A percentile compares a stretch with the other conserved stretches of the same genome.
These are phyloP conservation scores for Eupeodes luniger DNA, from an alignment of 2,888 invertebrate genomes.

Conservation along the genomic window DNA sequence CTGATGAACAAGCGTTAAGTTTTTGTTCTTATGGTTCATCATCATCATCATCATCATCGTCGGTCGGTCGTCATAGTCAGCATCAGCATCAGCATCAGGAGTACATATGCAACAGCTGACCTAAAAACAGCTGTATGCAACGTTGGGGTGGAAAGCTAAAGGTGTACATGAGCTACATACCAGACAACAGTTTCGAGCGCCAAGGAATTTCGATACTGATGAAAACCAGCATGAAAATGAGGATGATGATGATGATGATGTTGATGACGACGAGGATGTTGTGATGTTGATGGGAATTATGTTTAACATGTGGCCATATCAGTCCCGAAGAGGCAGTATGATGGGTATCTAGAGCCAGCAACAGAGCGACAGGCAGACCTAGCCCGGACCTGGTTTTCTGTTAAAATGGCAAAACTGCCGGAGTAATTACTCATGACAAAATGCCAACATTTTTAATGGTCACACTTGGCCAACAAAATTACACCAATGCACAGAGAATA, in stretches of 20 bases:
- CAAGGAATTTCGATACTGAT: constrained; percentile 73
- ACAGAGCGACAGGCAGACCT: constrained; percentile 42
- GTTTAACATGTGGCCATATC: constrained; percentile 63
- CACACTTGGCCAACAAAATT: constrained; percentile 34
- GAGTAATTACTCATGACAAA: constrained; percentile 63
- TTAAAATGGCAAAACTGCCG: constrained; percentile 49
- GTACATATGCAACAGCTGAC: constrained; percentile 22
- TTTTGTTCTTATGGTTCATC: constrained; percentile 28
- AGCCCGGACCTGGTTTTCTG: constrained; percentile 23
- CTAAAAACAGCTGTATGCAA: constrained; percentile 18
- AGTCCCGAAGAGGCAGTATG: constrained; percentile 54
- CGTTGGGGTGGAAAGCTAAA: not conserved
- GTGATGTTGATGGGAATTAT: constrained; percentile 29
- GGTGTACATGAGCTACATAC: constrained; percentile 16
- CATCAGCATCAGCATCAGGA: constrained; percentile 9
- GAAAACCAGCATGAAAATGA: constrained; percentile 47
- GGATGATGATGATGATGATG: constrained; percentile 20
- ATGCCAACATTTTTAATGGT: constrained; percentile 55
- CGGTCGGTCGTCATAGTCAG: constrained; percentile 29
- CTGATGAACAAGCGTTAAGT: constrained; percentile 23
- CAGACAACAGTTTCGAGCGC: constrained; percentile 33
- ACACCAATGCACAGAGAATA: not conserved
- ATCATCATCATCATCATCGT: constrained; percentile 35
- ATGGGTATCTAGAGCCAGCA: constrained; percentile 24
- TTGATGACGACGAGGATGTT: constrained; percentile 9